Base-by-base conservation (phyloP, 2,888 invertebrate genomes). In the Galerucella pusilla region DNA sequence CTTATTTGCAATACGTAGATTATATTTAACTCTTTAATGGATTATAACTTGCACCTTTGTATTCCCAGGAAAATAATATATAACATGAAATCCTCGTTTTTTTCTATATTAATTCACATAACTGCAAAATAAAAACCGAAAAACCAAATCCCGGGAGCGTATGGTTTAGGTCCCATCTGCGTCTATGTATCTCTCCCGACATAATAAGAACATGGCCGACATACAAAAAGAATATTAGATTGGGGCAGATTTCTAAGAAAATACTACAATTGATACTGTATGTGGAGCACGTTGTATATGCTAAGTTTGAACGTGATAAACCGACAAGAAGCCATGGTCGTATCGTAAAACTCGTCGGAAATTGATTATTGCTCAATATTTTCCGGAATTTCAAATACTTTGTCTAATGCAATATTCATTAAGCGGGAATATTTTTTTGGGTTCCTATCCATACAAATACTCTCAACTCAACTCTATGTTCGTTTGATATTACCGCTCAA, bases 281-380 rank as follows among this genome's bases (percentile, higher is more conserved):
- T 75, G 75, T 57, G 68, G 49, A 75, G 67, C 75, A 75, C 75
- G 75, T 75, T 63, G 63, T 65, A 20, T 75, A 75, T 75, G 75
- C 75, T 71, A 75, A 75, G 57, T 75, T 68, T 11, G 75, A 75
- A 75, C 75, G 75, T 75, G 75, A 74, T 74, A 74, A 74, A 70
- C 61, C 28, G 71, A 25, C 54, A 20, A n/a, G 46, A 45, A 65
- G 16, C 9, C 64, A 65, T 65, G 11, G 64, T 42, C 64, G 64
- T 42, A 42, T 16, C 64, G 9, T 42, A 2, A 25, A 60, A 1
- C 2, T 20, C 12, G 11, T 12, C 28, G 3, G 14, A 63, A 9
- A 20, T 57, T 57, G 16, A 7, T 57, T 16, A 57, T 16, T 57
- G 10, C 20, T 9, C 7, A 57, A 14, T 14, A 11, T 49, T 49